Evolutionary conservation across 2,888 invertebrate genomes (phyloP), one percentile per base, ranked within the genome.

Genomic region (Andricus curvator): DNA sequence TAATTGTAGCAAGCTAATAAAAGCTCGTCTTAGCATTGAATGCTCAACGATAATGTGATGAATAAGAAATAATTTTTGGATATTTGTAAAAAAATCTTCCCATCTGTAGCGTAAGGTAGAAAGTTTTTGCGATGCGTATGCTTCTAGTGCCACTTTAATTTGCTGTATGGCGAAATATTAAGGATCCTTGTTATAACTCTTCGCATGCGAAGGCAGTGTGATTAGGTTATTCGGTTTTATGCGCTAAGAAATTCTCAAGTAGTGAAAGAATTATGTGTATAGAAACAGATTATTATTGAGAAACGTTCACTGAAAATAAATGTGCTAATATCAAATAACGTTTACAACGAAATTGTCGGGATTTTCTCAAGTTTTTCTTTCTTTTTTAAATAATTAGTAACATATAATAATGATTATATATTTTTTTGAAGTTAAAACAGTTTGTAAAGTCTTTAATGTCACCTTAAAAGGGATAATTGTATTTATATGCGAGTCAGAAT

Each of bases 131-230:
- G 0, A 25, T 62, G 25, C 25, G 15, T 62, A 11, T 62, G 62
- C 22, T 62, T 22, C 25, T 62, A 25, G 25, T 62, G 62, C 25
- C 13, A 25, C 25, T 62, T 62, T 62, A 62, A 62, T 62, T 62
- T 62, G 4, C 13, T 62, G 9, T 11, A 13, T 62, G 62, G 62
- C 15, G 25, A 25, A 25, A 62, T 62, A 20, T 6, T n/a, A n/a
- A 20, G n/a, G n/a, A 56, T n/a, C n/a, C 25, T 25, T 62, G 5
- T 78, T 60, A 78, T 77, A 83, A 84, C 85, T 85, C 84, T 83
- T 85, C 85, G 84, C 81, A 83, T 84, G 84, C 82, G 85, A 62
- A 22, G 4, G 22, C 25, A 11, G 11, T 25, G 13, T 22, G 13
- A 62, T 62, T 62, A 25, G 13, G 13, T 51, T n/a, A n/a, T 60